Percentiles rank a stretch among this genome's conserved stretches.
These are phyloP conservation scores for Brachypterus glaber DNA, from an alignment of 2,888 invertebrate species.

Conservation along the genomic window DNA sequence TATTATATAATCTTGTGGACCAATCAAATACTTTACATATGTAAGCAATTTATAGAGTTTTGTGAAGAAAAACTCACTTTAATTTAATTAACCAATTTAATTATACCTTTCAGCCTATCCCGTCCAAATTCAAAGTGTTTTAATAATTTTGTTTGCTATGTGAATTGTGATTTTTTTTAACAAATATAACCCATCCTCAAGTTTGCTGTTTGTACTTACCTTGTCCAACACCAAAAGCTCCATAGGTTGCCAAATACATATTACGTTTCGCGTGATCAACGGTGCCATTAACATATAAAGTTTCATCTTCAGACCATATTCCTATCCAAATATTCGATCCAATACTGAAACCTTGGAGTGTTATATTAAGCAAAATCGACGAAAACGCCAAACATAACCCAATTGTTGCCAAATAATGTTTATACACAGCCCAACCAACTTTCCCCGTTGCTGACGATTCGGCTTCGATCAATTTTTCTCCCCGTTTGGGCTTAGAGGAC, in stretches of 20 bases:
- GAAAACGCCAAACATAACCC: conserved; percentile 61
- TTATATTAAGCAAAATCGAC: conserved; percentile 63
- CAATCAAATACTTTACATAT: too few relatives aligned
- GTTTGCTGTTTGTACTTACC: too few relatives aligned
- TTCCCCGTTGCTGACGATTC: conserved; percentile 42
- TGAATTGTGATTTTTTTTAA: too few relatives aligned
- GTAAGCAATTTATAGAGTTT: too few relatives aligned
- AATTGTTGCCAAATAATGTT: conserved; percentile 72
- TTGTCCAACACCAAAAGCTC: conserved; percentile 75
- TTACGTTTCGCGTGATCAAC: conserved; percentile 53
- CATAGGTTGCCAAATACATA: conserved; percentile 77
- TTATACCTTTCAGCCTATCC: too few relatives aligned
- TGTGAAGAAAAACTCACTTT: too few relatives aligned
- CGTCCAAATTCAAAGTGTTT: too few relatives aligned
- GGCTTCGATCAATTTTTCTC: conserved; percentile 39
- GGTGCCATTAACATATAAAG: conserved; percentile 45
- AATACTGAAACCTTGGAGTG: conserved; percentile 71
- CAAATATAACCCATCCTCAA: too few relatives aligned
- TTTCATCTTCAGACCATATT: conserved; percentile 53
- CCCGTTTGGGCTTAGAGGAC: conserved; percentile 2
- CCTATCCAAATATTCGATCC: conserved; percentile 80
- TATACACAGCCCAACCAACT: conserved; percentile 69
- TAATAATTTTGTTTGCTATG: too few relatives aligned
- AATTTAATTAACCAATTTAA: too few relatives aligned
- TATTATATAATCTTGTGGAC: too few relatives aligned